Evolutionary conservation across 2,797 vertebrate species (phyloP).

Genomic region (Platalea minor): DNA sequence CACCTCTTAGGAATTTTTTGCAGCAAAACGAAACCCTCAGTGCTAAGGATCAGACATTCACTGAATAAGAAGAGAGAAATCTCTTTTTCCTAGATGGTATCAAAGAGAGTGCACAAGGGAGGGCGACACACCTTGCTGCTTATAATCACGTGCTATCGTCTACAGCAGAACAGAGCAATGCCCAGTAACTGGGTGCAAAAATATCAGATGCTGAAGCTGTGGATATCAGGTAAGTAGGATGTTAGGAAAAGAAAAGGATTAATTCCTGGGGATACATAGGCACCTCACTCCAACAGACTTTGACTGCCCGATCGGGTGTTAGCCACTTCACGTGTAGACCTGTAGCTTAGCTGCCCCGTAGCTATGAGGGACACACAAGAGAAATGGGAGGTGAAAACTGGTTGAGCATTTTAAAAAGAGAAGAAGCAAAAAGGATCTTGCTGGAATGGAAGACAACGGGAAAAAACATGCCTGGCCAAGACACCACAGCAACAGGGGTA

Average conservation of each 20-base stretch:
- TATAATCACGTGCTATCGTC: not conserved
- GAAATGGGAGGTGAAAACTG: not conserved
- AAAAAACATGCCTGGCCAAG: not conserved
- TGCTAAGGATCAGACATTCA: not conserved
- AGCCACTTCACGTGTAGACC: not conserved
- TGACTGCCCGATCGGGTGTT: rapidly evolving
- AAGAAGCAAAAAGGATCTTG: not conserved
- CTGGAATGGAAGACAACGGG: not conserved
- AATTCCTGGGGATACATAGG: not conserved
- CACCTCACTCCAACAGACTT: not conserved
- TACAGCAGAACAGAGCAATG: not conserved
- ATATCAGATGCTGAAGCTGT: not conserved
- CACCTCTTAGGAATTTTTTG: not conserved
- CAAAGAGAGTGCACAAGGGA: not conserved
- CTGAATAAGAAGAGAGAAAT: not conserved
- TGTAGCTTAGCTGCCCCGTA: not conserved
- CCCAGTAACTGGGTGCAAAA: not conserved
- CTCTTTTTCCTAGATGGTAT: not conserved
- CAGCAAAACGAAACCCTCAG: not conserved
- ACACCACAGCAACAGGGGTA: not conserved
- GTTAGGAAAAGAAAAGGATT: not conserved
- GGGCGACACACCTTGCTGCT: not conserved
- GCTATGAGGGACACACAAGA: not conserved
- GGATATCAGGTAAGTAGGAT: not conserved
- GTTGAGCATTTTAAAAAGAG: not conserved